Evolutionary conservation across 2,888 invertebrate genomes (phyloP), one percentile per base, ranked within the genome.

Genomic region (Galeopsomyia nigrocyanea): DNA sequence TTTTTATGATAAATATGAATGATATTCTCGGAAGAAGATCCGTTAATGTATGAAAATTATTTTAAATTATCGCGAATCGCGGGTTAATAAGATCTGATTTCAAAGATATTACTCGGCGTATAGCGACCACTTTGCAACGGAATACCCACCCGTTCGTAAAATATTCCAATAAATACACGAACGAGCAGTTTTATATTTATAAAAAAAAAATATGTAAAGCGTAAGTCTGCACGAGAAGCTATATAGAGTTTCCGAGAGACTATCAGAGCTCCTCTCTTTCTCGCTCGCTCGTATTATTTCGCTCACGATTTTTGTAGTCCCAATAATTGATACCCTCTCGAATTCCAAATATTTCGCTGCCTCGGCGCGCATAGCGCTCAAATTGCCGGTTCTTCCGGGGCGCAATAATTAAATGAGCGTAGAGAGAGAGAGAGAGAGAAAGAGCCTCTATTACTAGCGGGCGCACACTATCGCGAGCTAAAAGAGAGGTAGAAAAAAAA

Each of bases 251-350:
- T 66, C 65, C 47, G n/a, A n/a, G n/a, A n/a, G n/a, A n/a, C n/a
- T n/a, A n/a, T n/a, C n/a, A n/a, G n/a, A n/a, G n/a, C n/a, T n/a
- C 7, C 31, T 31, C 31, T 31, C 31, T 31, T 7, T 31, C 7
- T 49, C 61, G 6, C 26, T 51, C 31, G 16, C 14, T n/a, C 58
- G 61, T 61, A 61, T 65, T 71, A 71, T 71, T 71, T 66, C 21
- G 61, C 61, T 58, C 53, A 22, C 58, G 58, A 60, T 60, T 71
- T 71, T 71, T 71, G 50, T 31, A 46, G 65, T 31, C 49, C 49
- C 55, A 66, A 66, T 71, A 71, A 71, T 65, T 71, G 65, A 65
- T 66, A 71, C 65, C 61, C 71, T 47, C 50, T 17, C 58, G 58
- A 70, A 70, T 71, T 66, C 56, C 66, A 39, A 71, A 66, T 66